phyloP scores from a whole-genome alignment of 1,140 invertebrate genomes.

The Leptinotarsa undecemlineata region DNA sequence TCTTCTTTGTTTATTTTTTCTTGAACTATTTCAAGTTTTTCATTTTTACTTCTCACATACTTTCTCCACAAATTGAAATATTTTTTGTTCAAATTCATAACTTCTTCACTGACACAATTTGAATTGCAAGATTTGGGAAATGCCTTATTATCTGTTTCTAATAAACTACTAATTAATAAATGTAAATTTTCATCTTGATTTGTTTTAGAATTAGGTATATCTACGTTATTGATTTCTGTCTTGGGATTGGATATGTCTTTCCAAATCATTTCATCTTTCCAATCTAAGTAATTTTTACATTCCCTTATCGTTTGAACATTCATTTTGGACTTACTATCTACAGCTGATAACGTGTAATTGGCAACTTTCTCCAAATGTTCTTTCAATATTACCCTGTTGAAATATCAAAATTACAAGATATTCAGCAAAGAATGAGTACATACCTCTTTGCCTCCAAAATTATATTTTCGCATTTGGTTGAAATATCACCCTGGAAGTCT shows the following conservation, averaged over 20 bases:
- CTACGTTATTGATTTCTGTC: background rate
- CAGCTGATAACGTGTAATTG: slow-evolving; percentile 29
- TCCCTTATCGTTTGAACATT: background rate
- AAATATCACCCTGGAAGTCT: background rate
- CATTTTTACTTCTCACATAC: slow-evolving; percentile 15
- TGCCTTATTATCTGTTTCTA: slow-evolving; percentile 3
- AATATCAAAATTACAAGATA: background rate
- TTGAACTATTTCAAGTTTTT: slow-evolving; percentile 9
- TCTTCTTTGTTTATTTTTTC: slow-evolving; percentile 22
- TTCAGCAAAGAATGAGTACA: background rate
- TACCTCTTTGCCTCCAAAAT: slow-evolving; percentile 33
- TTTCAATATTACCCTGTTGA: slow-evolving; percentile 31
- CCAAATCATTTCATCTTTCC: slow-evolving; percentile 28
- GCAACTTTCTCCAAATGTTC: slow-evolving; percentile 34
- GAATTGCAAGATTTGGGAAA: no score
- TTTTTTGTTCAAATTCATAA: slow-evolving; percentile 22
- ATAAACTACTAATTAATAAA: slow-evolving; percentile 3
- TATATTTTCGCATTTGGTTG: slow-evolving; percentile 29
- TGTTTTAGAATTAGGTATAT: background rate
- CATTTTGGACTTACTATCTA: background rate
- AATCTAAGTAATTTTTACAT: slow-evolving; percentile 19
- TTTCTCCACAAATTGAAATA: slow-evolving; percentile 35
- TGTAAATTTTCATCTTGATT: slow-evolving; percentile 4
- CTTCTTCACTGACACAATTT: no score
- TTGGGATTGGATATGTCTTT: slow-evolving; percentile 25